Conservation (phyloP, 2,797 vertebrate genomes). For the Amphiprion clarkii region DNA sequence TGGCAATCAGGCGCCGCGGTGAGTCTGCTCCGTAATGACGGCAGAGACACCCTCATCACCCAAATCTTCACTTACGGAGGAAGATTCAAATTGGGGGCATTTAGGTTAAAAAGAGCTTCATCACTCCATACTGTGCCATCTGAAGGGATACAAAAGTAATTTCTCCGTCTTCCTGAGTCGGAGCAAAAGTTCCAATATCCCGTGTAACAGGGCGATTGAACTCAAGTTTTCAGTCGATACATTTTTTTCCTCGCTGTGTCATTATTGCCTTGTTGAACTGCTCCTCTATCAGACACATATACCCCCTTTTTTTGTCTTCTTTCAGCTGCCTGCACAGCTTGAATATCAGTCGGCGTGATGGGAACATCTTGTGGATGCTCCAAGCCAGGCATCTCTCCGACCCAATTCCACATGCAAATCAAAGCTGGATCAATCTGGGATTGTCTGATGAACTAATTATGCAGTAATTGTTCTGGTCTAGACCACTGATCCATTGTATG, state of each 20-base stretch:
- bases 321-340: not conserved
- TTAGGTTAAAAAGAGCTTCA: slow-evolving; percentile 48
- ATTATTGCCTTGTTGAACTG: slow-evolving; percentile 39
- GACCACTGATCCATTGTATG: slow-evolving; percentile 68
- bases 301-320: not conserved
- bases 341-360: slow-evolving; percentile 6
- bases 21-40: slow-evolving; percentile 33
- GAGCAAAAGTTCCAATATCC: slow-evolving; percentile 42
- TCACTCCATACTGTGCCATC: slow-evolving; percentile 1
- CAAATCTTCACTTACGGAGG: slow-evolving; percentile 30
- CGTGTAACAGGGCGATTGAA: slow-evolving; percentile 40
- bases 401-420: slow-evolving; percentile 72
- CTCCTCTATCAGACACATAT: slow-evolving; percentile 5
- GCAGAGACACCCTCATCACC: slow-evolving; percentile 38
- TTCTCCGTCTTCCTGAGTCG: slow-evolving; percentile 17
- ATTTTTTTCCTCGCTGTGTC: slow-evolving; percentile 21
- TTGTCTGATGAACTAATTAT: slow-evolving; percentile 81
- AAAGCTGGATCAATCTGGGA: slow-evolving; percentile 73
- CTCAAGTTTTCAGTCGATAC: slow-evolving; percentile 20
- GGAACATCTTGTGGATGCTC: slow-evolving; percentile 33
- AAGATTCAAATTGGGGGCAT: slow-evolving; percentile 62
- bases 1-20: slow-evolving; percentile 50
- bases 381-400: slow-evolving; percentile 24
- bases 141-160: slow-evolving; percentile 31
- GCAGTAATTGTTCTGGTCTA: slow-evolving; percentile 78